These are phyloP conservation scores for Chrysocyon brachyurus DNA, from an alignment of 2,797 vertebrate species.

Conservation along the genomic window DNA sequence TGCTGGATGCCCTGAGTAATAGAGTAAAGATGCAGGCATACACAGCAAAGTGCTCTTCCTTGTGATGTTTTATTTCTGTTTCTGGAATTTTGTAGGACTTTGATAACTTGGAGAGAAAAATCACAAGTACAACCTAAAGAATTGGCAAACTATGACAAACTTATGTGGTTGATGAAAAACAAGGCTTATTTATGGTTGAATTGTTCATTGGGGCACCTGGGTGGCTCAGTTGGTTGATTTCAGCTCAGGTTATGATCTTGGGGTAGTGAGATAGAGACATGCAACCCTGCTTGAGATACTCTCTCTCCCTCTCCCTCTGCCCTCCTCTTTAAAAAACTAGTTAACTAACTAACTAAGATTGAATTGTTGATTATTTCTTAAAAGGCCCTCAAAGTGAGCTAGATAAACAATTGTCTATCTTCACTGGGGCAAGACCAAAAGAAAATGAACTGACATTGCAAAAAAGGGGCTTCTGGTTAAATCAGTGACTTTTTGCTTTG, in stretches of 20 bases:
- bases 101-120: constrained; percentile 16
- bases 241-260: background rate
- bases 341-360: background rate
- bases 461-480: background rate
- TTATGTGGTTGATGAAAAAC: background rate
- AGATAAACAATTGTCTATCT: background rate
- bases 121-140: background rate
- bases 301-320: background rate
- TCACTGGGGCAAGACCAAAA: background rate
- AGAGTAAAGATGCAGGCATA: background rate
- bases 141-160: background rate
- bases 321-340: background rate
- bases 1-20: background rate
- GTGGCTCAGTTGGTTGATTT: background rate
- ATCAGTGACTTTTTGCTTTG: background rate
- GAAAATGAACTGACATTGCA: background rate
- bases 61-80: background rate
- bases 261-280: background rate
- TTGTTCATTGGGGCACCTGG: background rate
- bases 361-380: background rate
- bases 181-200: background rate
- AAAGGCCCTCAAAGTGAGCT: background rate
- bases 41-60: background rate
- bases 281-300: background rate
- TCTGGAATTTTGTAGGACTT: background rate